Evolutionary conservation across 2,113 vertebrate genomes (phyloP), one percentile per base, ranked within the genome.

Genomic region (Calypte anna): DNA sequence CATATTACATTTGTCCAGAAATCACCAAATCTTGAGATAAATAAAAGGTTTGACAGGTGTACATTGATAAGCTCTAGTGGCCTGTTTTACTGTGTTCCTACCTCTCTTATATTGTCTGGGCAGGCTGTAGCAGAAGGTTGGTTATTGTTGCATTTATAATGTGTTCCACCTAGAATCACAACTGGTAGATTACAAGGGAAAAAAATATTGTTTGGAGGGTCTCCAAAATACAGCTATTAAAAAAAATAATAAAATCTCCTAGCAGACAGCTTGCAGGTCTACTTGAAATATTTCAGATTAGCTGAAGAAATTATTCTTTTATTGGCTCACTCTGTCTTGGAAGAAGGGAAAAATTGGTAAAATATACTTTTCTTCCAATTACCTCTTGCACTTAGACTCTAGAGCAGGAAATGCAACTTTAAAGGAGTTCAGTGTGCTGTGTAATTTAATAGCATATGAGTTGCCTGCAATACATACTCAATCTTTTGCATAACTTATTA

Each of bases 21-120:
- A 76, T 21, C 68, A 90, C 66, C 66, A 83, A 95, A 93, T 68
- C 59, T 64, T 80, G 91, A 96, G 91, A 94, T 86, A 88, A 96
- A 83, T 81, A 83, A 95, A 93, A 62, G 67, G 54, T 86, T 85
- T 96, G 83, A 96, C 21, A 91, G 79, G 58, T 95, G 33, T 85
- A 75, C 61, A 43, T 72, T 6, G 20, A 75, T 90, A 76, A 93
- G 88, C 77, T 95, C 40, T 83, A 74, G 54, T 92, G 82, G 51
- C 78, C 44, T 89, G 22, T 91, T 91, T 93, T 88, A 64, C 55
- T 53, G 25, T 31, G 53, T 87, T 87, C 30, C 61, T 76, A 57
- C 57, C 68, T 73, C 40, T 66, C 82, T 70, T 70, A 23, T 4
- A 16, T 28, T 91, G 28, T 77, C 22, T 86, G 33, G 77, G 59